These are phyloP conservation scores for Apamea epomidion DNA, from an alignment of 2,888 invertebrate genomes.

Conservation along the genomic window DNA sequence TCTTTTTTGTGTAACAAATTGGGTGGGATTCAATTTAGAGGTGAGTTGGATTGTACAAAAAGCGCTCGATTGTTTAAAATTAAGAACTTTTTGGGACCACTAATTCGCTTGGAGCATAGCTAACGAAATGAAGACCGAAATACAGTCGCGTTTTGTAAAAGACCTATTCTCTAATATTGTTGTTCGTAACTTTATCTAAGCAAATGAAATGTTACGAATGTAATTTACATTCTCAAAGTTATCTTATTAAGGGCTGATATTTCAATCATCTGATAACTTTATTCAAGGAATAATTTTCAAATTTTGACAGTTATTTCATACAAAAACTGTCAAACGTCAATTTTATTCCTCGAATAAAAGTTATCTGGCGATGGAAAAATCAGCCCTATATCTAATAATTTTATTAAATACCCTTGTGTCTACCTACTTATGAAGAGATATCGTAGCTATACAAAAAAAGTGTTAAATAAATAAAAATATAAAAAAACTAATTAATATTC, in stretches of 20 bases:
- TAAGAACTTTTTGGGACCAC: slow-evolving; percentile 69
- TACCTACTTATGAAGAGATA: background rate
- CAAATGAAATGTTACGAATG: slow-evolving; percentile 5
- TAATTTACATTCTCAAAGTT: background rate
- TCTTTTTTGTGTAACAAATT: slow-evolving; percentile 85
- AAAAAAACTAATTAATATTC: slow-evolving; percentile 7
- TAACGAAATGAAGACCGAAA: slow-evolving; percentile 43
- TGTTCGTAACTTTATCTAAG: slow-evolving; percentile 1
- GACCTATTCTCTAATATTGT: background rate
- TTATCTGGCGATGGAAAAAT: too few relatives aligned
- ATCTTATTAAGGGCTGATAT: background rate
- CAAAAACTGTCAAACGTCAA: too few relatives aligned
- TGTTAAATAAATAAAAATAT: background rate
- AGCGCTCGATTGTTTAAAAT: slow-evolving; percentile 73
- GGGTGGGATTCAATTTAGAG: slow-evolving; percentile 82
- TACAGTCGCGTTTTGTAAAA: slow-evolving; percentile 13
- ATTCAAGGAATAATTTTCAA: too few relatives aligned
- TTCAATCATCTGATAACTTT: too few relatives aligned
- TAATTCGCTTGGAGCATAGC: slow-evolving; percentile 46
- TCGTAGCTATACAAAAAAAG: background rate
- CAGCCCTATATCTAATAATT: background rate
- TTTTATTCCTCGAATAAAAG: too few relatives aligned
- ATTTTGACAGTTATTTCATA: too few relatives aligned
- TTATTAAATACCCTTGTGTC: background rate
- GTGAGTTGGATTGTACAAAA: slow-evolving; percentile 78